phyloP scores from a whole-genome alignment of 92 coral and sea anemone species.

The Porites cylindrica region DNA sequence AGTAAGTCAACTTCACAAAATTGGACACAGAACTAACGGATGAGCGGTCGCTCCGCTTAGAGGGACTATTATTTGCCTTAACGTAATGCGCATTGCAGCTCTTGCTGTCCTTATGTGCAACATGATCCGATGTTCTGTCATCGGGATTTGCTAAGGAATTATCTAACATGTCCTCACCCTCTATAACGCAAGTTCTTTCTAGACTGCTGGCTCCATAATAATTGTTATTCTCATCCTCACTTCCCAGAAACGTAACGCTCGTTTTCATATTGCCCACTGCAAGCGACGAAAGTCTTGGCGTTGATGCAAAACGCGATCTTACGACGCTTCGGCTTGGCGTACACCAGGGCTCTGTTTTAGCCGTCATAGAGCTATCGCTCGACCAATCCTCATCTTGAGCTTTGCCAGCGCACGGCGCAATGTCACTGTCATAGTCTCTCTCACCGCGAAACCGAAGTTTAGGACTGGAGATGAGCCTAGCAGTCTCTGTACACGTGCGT shows the following conservation, averaged over 20 bases:
- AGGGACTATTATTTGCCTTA: not conserved
- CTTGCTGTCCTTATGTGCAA: not conserved
- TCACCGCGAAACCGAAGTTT: conserved; percentile 61
- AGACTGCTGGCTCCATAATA: conserved; percentile 14
- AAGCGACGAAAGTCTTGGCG: conserved; percentile 54
- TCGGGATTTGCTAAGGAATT: not conserved
- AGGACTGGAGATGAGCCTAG: conserved; percentile 78
- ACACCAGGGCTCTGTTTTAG: conserved; percentile 87
- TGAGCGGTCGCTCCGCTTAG: conserved; percentile 38
- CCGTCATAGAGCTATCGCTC: conserved; percentile 87
- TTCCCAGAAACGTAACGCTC: conserved; percentile 82
- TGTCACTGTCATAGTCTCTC: conserved; percentile 81
- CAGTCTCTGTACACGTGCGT: conserved; percentile 71
- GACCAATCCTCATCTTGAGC: conserved; percentile 69
- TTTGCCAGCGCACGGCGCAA: conserved; percentile 49
- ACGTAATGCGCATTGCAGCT: conserved; percentile 10
- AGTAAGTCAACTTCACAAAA: conserved; percentile 81
- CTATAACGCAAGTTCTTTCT: conserved; percentile 28
- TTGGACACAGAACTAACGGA: conserved; percentile 58
- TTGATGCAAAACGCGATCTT: conserved; percentile 29
- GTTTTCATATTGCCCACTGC: conserved; percentile 54
- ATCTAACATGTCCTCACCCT: not conserved
- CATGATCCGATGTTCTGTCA: not conserved
- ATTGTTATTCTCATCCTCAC: conserved; percentile 69
- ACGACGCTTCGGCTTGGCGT: conserved; percentile 39